Conservation (phyloP, 2,113 vertebrate genomes). For the Chaetops frenatus region DNA sequence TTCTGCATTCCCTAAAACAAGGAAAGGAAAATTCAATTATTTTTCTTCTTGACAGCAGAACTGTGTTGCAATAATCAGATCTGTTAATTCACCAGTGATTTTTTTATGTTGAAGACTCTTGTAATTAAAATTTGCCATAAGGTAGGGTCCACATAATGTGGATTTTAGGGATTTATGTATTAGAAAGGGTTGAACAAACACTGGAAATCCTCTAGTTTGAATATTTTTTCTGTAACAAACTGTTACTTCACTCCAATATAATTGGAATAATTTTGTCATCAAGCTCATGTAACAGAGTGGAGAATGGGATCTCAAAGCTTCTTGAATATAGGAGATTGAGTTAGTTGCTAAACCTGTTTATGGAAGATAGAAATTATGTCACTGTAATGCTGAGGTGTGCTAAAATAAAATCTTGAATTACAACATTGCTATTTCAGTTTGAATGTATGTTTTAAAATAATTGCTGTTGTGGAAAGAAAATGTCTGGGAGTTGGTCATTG, state of each 20-base stretch:
- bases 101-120: not conserved
- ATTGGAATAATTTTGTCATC: not conserved
- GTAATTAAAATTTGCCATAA: not conserved
- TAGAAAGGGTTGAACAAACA: not conserved
- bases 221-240: not conserved
- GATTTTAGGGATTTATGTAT: not conserved
- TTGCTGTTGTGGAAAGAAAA: not conserved
- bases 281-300: not conserved
- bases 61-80: not conserved
- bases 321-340: not conserved
- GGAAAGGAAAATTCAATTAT: not conserved
- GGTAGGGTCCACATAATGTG: too few relatives aligned
- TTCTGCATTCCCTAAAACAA: not conserved
- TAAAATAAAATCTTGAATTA: slow-evolving; percentile 10
- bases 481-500: not conserved
- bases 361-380: not conserved
- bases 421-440: not conserved
- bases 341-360: not conserved
- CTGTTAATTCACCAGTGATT: not conserved
- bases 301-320: not conserved
- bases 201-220: not conserved
- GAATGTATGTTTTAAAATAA: not conserved
- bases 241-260: not conserved
- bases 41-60: not conserved
- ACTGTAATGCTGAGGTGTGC: not conserved